phyloP scores from a whole-genome alignment of 2,113 vertebrate species.

The Scalopus aquaticus region DNA sequence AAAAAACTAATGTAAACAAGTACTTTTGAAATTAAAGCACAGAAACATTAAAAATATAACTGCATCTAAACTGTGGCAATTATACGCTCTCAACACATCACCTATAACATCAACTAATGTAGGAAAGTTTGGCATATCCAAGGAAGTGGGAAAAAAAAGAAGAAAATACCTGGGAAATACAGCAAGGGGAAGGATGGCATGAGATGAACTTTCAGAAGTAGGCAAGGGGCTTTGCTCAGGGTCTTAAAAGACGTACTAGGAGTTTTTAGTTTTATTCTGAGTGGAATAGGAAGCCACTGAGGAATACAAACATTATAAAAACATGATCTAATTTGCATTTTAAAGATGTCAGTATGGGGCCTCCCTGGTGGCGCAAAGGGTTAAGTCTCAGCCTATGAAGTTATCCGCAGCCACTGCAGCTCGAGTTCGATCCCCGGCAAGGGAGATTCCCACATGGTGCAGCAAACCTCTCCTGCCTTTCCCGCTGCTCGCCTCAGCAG shows the following conservation, averaged over 20 bases:
- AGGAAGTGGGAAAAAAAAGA: neutral
- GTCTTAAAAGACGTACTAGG: neutral
- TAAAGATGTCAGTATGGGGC: neutral
- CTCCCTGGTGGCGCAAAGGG: no score
- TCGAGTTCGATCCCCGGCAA: no score
- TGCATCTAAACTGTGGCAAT: neutral
- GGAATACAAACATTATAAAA: neutral
- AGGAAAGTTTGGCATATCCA: neutral
- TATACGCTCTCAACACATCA: neutral
- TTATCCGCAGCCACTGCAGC: no score
- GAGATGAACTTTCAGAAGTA: neutral
- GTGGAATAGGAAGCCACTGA: neutral
- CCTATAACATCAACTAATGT: neutral
- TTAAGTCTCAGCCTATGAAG: no score
- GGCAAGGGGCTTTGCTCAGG: neutral
- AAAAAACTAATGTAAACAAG: neutral
- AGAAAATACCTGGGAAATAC: neutral
- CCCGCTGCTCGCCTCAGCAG: no score
- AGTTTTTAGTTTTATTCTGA: neutral
- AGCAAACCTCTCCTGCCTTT: no score
- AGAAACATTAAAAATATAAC: neutral
- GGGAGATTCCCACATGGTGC: no score
- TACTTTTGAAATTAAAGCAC: conserved; percentile 2
- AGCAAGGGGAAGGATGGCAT: neutral
- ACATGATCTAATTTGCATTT: neutral